Conservation (phyloP, 2,888 invertebrate species). For the Tanytarsus gracilentus region DNA sequence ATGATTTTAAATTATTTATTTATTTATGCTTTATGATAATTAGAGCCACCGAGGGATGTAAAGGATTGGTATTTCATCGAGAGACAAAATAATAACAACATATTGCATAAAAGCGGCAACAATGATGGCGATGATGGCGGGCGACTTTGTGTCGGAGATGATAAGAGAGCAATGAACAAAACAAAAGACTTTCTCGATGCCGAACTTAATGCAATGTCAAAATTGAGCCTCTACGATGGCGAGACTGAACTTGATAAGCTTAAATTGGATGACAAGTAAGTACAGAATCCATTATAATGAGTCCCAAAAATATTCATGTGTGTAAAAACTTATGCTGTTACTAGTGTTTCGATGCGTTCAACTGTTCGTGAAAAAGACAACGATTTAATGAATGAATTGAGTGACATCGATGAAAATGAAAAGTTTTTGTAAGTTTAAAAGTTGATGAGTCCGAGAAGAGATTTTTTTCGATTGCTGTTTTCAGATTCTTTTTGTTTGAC, state of each 20-base stretch:
- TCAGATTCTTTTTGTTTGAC: background rate
- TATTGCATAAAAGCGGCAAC: background rate
- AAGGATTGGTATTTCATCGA: conserved; percentile 16
- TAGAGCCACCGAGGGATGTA: too few species aligned
- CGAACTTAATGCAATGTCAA: conserved; percentile 49
- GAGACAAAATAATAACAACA: background rate
- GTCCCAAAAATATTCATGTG: background rate
- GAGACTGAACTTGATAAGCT: conserved; percentile 46
- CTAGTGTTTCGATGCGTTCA: conserved; percentile 11
- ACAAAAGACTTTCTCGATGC: conserved; percentile 29
- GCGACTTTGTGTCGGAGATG: background rate
- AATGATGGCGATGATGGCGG: background rate
- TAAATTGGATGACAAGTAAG: conserved; percentile 50
- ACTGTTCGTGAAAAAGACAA: conserved; percentile 4
- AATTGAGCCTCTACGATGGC: conserved; percentile 50
- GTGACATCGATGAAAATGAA: conserved; percentile 12
- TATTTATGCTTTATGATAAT: too few species aligned
- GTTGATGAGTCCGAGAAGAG: background rate
- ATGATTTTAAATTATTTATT: too few species aligned
- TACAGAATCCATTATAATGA: too few species aligned
- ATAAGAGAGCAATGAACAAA: background rate
- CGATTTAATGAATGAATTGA: conserved; percentile 14
- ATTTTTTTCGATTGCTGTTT: background rate
- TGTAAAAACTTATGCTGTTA: background rate
- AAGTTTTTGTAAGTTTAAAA: conserved; percentile 16